These are phyloP conservation scores for Epinephelus moara DNA, from an alignment of 2,113 vertebrate species.

Conservation along the genomic window DNA sequence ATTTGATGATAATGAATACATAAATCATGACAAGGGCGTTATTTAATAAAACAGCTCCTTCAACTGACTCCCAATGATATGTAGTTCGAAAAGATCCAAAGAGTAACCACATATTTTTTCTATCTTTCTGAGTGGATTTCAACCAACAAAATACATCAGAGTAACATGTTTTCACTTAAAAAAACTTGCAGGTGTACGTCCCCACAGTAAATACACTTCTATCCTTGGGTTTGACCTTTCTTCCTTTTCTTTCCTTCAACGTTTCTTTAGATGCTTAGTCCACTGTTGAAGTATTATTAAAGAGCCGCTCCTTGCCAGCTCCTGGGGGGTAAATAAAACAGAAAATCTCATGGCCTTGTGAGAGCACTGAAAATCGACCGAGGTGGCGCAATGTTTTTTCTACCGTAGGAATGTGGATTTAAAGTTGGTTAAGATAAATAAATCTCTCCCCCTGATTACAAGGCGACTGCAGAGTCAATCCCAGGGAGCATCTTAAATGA, in stretches of 20 bases:
- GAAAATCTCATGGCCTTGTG: constrained; percentile 65
- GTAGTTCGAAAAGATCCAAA: background rate
- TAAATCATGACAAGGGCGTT: constrained; percentile 5
- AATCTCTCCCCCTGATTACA: constrained; percentile 82
- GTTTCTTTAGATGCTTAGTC: constrained; percentile 56
- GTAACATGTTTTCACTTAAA: background rate
- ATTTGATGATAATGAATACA: constrained; percentile 20
- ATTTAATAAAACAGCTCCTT: constrained; percentile 16
- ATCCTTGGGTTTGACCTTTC: constrained; percentile 37
- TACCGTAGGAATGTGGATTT: constrained; percentile 63
- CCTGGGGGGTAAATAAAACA: constrained; percentile 71
- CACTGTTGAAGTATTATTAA: constrained; percentile 48
- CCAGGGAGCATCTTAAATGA: constrained; percentile 85
- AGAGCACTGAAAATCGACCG: constrained; percentile 73
- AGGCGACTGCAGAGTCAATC: constrained; percentile 76
- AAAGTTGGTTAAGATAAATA: constrained; percentile 84
- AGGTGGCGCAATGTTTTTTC: constrained; percentile 65
- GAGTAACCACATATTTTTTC: background rate
- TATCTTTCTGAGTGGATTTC: background rate
- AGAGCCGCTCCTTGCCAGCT: constrained; percentile 46
- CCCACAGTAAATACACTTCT: background rate
- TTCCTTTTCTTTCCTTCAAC: constrained; percentile 23
- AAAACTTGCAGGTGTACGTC: constrained; percentile 1
- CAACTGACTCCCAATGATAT: background rate
- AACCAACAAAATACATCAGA: background rate